phyloP scores from a whole-genome alignment of 2,888 invertebrate species.

The Charanyca ferruginea region DNA sequence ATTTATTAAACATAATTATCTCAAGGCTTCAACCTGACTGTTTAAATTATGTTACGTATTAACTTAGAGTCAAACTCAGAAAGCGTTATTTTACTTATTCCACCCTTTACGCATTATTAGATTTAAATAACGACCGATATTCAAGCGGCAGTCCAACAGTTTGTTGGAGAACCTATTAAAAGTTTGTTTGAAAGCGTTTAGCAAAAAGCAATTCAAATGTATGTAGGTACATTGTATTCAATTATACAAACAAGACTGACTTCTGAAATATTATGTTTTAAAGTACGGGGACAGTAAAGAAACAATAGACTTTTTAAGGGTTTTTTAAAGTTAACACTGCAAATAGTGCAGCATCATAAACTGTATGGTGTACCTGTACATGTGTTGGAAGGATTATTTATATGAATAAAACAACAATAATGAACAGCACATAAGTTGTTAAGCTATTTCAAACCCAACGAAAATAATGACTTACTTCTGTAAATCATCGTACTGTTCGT shows the following conservation, averaged over 20 bases:
- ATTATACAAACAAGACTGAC: slow-evolving; percentile 38
- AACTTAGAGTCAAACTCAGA: slow-evolving; percentile 38
- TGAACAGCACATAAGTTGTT: no score
- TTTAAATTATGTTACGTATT: slow-evolving; percentile 41
- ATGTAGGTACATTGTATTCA: slow-evolving; percentile 46
- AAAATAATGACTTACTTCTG: slow-evolving; percentile 18
- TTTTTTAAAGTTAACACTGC: slow-evolving; percentile 28
- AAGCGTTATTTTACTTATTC: slow-evolving; percentile 51
- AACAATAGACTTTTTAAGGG: slow-evolving; percentile 14
- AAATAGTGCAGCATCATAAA: slow-evolving; percentile 11
- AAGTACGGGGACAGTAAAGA: slow-evolving; percentile 3
- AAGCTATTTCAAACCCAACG: slow-evolving; percentile 1
- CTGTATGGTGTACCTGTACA: not conserved
- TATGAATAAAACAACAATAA: slow-evolving; percentile 5
- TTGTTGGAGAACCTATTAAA: slow-evolving; percentile 56
- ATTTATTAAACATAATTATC: slow-evolving; percentile 10
- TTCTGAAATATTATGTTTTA: slow-evolving; percentile 24
- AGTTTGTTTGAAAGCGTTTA: slow-evolving; percentile 58
- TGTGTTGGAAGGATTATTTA: not conserved
- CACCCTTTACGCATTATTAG: slow-evolving; percentile 63
- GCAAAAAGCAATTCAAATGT: slow-evolving; percentile 36
- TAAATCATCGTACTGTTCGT: slow-evolving; percentile 27
- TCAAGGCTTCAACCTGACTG: slow-evolving; percentile 34
- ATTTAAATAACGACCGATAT: slow-evolving; percentile 63
- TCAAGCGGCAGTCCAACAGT: slow-evolving; percentile 54